Evolutionary conservation across 2,113 vertebrate genomes (phyloP).

Genomic region (Tragulus kanchil): DNA sequence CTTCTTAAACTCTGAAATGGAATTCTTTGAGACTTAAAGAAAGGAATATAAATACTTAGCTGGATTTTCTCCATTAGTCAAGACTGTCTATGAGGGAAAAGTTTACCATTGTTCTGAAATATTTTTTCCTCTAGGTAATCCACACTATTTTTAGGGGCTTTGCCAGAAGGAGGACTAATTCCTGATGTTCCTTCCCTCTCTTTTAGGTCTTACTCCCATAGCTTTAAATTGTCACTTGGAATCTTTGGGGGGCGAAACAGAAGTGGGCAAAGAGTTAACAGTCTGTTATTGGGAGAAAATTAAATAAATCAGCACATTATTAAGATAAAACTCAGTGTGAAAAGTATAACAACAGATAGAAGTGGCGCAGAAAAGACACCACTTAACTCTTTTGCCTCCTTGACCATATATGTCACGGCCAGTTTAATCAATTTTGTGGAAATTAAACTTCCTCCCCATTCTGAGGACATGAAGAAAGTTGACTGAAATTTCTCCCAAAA

Average conservation of each 20-base stretch:
- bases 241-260: no score
- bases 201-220: background rate
- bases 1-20: conserved; percentile 27
- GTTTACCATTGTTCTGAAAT: background rate
- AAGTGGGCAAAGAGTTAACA: background rate
- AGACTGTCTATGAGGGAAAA: background rate
- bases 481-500: background rate
- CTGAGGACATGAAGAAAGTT: background rate
- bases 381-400: background rate
- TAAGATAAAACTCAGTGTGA: conserved; percentile 20
- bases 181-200: background rate
- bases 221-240: background rate
- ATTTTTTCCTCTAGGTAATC: background rate
- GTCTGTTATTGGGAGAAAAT: background rate
- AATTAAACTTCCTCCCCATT: conserved; percentile 30
- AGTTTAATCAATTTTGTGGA: background rate
- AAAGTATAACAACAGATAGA: conserved; percentile 1
- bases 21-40: background rate
- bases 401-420: conserved; percentile 5
- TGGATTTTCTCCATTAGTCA: background rate
- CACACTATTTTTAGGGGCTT: background rate
- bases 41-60: background rate
- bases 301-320: conserved; percentile 39
- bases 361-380: background rate
- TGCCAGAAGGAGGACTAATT: background rate